Evolutionary conservation across 2,113 vertebrate species (phyloP), one percentile per base, ranked within the genome.

Genomic region (Egretta garzetta): DNA sequence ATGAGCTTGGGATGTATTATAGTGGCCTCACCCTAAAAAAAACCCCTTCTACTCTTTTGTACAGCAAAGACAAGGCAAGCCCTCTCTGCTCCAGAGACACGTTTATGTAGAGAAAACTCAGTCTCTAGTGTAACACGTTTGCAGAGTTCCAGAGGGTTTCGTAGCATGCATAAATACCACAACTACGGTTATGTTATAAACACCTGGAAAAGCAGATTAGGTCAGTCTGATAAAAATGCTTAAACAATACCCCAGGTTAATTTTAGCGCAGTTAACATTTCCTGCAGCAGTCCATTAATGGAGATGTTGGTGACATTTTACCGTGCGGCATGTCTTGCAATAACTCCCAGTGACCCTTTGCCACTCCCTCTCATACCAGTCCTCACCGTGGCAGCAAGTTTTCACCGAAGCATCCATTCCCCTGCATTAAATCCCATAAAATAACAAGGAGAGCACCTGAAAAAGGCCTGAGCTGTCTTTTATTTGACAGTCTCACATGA

Each of bases 231-330:
- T 45, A 80, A 80, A 88, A 62, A 92, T 21, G 16, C 47, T 60
- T 86, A 52, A 86, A 79, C 77, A 90, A 92, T 59, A 89, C 5
- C 17, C 24, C 41, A 41, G 52, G 35, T 92, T 89, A 79, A 86
- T 97, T 96, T 80, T 91, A 62, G 67, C 10, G 22, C 58, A 74
- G 75, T 75, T 71, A 84, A 49, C 43, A 53, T 79, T 93, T 91
- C 74, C 88, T 77, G 52, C 49, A 87, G 56, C 74, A 66, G 67
- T 56, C 66, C 53, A 55, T 91, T 83, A 88, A 35, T 1, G 14
- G 60, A 37, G 39, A 74, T 32, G 17, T 24, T 4, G 10, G 58
- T 90, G 73, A 82, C 49, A 52, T 82, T 83, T 68, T 58, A 53
- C 50, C 47, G 39, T 43, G 45, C 55, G n/a, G 87, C 24, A 17